Base-by-base conservation (phyloP, 64 coral and sea anemone genomes). In the Pocillopora damicornis region DNA sequence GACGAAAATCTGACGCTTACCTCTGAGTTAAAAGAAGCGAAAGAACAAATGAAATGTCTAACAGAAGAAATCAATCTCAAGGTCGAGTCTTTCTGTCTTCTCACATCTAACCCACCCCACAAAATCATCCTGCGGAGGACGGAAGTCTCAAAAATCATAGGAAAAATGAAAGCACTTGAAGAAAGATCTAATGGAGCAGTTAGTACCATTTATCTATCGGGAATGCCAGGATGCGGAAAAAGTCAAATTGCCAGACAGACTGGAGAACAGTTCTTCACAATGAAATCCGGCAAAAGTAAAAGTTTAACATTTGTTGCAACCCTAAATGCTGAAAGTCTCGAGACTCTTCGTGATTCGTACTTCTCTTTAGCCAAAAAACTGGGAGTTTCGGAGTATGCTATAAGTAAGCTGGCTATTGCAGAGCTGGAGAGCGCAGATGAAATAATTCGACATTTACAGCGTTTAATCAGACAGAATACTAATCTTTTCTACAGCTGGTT, bases 141-240 rank as follows among this genome's bases (percentile, higher is more conserved):
- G 36, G 87, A 78, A n/a, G 61, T 88, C 12, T 18, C 1, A 45
- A 42, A 63, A n/a, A 67, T 78, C 17, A 77, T 13, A 0, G 14
- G 59, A 66, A 76, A 78, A 88, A 69, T 88, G 75, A 16, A 64
- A 1, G 14, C 42, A 0, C 22, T 88, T 59, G 13, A 45, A 16
- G 23, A 78, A 22, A 11, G 16, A 1, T 66, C 37, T 75, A 62
- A n/a, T 4, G 60, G 73, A 35, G 80, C 82, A 60, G n/a, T 91
- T 9, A 91, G 80, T 36, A 75, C 76, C 20, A 11, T 86, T 17
- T 91, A 86, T 86, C 45, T 91, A 12, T 91, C 89, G 58, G 89
- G 89, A 18, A 91, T 78, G 26, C 89, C 89, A 16, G 89, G 89
- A 42, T 86, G 73, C 67, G 89, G 89, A 12, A 91, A 91, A 67